These are phyloP conservation scores for Pedionomus torquatus DNA, from an alignment of 2,113 vertebrate genomes.

Conservation along the genomic window DNA sequence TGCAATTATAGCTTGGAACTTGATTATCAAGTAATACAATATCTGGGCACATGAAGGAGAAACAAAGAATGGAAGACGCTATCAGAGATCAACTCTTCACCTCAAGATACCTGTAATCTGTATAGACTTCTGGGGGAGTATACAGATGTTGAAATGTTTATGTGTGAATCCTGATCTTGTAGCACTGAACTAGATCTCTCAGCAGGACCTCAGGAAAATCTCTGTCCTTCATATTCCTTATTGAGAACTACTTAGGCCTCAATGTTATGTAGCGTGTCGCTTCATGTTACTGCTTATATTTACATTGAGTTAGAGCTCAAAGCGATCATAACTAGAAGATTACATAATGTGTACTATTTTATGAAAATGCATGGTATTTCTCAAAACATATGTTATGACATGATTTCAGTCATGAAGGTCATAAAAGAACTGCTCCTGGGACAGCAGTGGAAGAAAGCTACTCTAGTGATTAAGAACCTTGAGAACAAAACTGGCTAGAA, in stretches of 20 bases:
- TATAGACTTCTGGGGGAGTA: not conserved
- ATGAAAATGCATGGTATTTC: not conserved
- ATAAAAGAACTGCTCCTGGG: not conserved
- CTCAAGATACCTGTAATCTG: not conserved
- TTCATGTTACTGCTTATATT: not conserved
- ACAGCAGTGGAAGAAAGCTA: not conserved
- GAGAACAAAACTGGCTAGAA: not conserved
- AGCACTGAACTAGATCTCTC: not conserved
- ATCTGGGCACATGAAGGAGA: not conserved
- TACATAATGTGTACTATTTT: not conserved
- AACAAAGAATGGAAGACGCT: not conserved
- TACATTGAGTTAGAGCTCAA: not conserved
- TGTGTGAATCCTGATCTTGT: not conserved
- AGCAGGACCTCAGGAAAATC: not conserved
- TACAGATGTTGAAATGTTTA: not conserved
- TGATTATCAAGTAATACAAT: not conserved
- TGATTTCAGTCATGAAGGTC: not conserved
- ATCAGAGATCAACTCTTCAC: not conserved
- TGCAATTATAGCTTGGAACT: not conserved
- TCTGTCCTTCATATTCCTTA: not conserved
- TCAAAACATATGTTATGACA: not conserved
- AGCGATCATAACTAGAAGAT: not conserved
- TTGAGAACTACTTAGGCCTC: not conserved
- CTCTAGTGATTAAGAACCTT: not conserved
- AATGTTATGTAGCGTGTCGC: not conserved